phyloP scores from a whole-genome alignment of 2,113 vertebrate species.

The Tachuris rubrigastra region DNA sequence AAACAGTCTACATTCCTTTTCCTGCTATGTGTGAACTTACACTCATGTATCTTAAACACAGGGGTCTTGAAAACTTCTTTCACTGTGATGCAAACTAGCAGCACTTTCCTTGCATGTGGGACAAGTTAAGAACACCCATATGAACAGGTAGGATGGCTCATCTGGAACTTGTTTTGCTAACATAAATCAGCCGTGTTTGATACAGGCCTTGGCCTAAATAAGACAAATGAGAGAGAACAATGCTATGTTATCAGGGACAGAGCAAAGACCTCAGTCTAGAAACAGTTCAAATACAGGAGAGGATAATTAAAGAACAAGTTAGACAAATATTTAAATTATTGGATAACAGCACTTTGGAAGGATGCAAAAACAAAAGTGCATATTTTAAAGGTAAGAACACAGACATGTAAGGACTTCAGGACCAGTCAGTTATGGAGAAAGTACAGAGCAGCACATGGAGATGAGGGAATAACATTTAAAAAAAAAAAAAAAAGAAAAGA shows the following conservation, averaged over 20 bases:
- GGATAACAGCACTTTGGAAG: neutral
- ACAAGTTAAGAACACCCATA: neutral
- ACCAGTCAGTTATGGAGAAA: neutral
- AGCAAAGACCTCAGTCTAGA: neutral
- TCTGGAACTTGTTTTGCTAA: neutral
- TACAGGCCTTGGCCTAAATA: neutral
- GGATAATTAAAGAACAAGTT: neutral
- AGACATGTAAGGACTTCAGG: neutral
- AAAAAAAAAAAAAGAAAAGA: neutral
- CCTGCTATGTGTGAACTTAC: neutral
- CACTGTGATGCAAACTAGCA: neutral
- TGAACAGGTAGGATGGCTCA: accelerated
- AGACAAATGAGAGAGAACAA: neutral
- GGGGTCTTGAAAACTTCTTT: neutral
- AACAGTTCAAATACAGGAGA: neutral
- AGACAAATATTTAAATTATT: neutral
- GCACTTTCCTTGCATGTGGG: neutral
- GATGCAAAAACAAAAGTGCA: neutral
- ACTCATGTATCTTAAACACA: accelerated
- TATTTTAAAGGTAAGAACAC: neutral
- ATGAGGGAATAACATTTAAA: neutral
- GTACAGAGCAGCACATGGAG: neutral
- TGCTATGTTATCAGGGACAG: neutral
- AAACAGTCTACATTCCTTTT: neutral
- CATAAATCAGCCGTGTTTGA: accelerated